phyloP scores from a whole-genome alignment of 1,140 invertebrate species.

The Glomeris maerens region DNA sequence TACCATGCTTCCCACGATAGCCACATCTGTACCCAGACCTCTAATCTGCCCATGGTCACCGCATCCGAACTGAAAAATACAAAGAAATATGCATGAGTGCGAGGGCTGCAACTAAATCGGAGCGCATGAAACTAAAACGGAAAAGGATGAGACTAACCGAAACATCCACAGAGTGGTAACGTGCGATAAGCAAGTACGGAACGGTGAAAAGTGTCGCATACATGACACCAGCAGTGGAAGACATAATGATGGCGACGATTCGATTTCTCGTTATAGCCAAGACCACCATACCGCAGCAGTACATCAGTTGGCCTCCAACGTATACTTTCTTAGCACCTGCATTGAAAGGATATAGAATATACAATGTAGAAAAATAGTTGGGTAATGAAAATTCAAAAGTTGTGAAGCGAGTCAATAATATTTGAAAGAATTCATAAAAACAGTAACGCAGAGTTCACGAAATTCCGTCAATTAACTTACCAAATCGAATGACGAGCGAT shows the following conservation, averaged over 20 bases:
- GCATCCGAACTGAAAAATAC: background rate
- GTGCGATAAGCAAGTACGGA: slow-evolving; percentile 83
- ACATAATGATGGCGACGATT: slow-evolving; percentile 70
- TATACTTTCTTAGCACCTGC: slow-evolving; percentile 71
- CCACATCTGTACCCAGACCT: slow-evolving; percentile 84
- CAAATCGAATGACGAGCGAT: slow-evolving; percentile 63
- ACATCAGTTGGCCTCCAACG: slow-evolving; percentile 76
- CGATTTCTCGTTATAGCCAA: slow-evolving; percentile 65
- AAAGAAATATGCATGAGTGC: background rate
- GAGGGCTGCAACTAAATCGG: background rate
- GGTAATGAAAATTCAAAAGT: background rate
- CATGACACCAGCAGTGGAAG: slow-evolving; percentile 85
- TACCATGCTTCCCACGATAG: slow-evolving; percentile 85
- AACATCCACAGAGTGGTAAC: slow-evolving; percentile 72
- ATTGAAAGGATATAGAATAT: background rate
- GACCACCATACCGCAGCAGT: slow-evolving; percentile 71
- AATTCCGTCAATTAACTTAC: slow-evolving; percentile 35
- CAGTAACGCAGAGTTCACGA: background rate
- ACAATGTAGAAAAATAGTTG: background rate
- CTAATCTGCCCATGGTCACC: slow-evolving; percentile 34
- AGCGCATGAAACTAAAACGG: background rate
- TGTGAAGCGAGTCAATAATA: too few relatives aligned
- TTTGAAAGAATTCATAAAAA: too few relatives aligned
- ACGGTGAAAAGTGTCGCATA: slow-evolving; percentile 95
- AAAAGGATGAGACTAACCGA: background rate